These are phyloP conservation scores for Oikopleura albicans DNA, from an alignment of 23 tunicate species.

Conservation along the genomic window DNA sequence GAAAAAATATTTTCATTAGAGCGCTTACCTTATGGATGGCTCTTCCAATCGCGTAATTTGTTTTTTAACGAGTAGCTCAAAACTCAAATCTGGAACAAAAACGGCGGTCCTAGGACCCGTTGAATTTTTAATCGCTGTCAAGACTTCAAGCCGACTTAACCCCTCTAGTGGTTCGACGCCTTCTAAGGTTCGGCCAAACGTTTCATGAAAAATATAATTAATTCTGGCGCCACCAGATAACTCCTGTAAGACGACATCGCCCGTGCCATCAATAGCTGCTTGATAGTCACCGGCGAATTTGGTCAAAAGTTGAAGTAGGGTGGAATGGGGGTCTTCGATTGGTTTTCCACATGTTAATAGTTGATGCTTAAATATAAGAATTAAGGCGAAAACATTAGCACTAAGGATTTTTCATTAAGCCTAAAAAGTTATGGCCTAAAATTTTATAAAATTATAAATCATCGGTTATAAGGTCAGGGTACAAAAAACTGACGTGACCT, in stretches of 20 bases:
- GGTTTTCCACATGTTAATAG: conserved; percentile 48
- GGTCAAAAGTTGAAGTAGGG: conserved; percentile 49
- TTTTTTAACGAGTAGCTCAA: conserved; percentile 59
- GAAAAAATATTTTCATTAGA: too few species aligned
- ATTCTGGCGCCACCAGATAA: conserved; percentile 88
- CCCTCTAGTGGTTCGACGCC: conserved; percentile 67
- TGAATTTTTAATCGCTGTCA: conserved; percentile 79
- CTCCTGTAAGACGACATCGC: background rate
- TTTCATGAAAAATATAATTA: conserved; percentile 74
- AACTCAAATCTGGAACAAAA: conserved; percentile 78
- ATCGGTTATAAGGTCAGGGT: too few species aligned
- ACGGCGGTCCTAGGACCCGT: conserved; percentile 83
- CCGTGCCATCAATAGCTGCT: conserved; percentile 74
- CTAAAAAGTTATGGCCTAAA: too few species aligned
- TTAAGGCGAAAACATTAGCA: too few species aligned
- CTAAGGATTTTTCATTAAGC: too few species aligned
- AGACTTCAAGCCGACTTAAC: conserved; percentile 48
- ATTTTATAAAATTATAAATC: too few species aligned
- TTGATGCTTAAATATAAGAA: conserved; percentile 21
- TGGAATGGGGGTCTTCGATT: conserved; percentile 38
- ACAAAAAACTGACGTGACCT: too few species aligned
- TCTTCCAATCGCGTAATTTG: conserved; percentile 85
- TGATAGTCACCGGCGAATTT: conserved; percentile 58
- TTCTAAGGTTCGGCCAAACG: conserved; percentile 61
- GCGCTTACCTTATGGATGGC: conserved; percentile 35